These are phyloP conservation scores for Chaetura pelagica DNA, from an alignment of 2,113 vertebrate genomes.

Conservation along the genomic window DNA sequence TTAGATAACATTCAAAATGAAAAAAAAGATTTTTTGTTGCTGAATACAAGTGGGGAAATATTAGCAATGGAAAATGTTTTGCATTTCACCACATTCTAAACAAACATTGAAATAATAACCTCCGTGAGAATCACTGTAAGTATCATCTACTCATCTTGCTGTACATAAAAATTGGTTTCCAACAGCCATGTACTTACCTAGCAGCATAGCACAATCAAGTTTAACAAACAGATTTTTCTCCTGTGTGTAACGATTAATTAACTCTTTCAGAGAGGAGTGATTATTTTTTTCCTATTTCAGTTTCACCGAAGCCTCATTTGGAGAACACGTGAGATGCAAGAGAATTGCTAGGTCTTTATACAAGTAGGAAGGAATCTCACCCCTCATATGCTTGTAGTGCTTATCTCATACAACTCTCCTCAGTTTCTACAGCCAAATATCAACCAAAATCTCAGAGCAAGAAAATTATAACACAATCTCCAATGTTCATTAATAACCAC, in stretches of 20 bases:
- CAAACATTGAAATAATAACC: neutral
- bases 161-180: neutral
- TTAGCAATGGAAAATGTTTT: neutral
- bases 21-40: neutral
- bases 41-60: neutral
- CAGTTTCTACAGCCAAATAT: neutral
- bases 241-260: neutral
- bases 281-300: neutral
- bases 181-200: neutral
- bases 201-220: neutral
- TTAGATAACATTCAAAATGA: neutral
- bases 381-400: neutral
- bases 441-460: neutral
- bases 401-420: neutral
- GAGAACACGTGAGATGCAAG: neutral
- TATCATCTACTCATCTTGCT: neutral
- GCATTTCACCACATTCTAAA: neutral
- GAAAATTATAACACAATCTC: neutral
- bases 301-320: neutral
- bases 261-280: neutral
- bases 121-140: neutral
- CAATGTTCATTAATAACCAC: neutral
- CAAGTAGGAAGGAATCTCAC: neutral
- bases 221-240: neutral
- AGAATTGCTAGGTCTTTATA: neutral